Percentiles rank a stretch among this genome's conserved stretches.
These are phyloP conservation scores for Hybos culiciformis DNA, from an alignment of 2,888 invertebrate species.

Conservation along the genomic window DNA sequence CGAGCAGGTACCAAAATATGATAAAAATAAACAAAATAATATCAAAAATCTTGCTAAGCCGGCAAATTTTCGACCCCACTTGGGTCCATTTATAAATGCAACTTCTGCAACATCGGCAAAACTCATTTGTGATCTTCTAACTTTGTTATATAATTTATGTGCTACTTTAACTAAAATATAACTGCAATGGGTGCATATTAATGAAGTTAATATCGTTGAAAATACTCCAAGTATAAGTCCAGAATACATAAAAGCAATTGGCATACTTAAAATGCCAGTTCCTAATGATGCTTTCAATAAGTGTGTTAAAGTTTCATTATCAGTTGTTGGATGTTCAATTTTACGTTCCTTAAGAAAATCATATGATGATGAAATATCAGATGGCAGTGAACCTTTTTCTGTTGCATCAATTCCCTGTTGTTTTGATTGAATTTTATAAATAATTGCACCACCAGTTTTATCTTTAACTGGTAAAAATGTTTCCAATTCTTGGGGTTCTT, in stretches of 20 bases:
- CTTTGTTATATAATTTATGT: conserved; percentile 61
- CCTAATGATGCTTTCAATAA: conserved; percentile 91
- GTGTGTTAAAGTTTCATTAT: conserved; percentile 83
- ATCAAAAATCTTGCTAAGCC: conserved; percentile 32
- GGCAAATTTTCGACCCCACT: conserved; percentile 48
- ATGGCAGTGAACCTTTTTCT: conserved; percentile 41
- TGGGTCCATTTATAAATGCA: conserved; percentile 65
- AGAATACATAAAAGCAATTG: conserved; percentile 74
- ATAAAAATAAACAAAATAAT: conserved; percentile 52
- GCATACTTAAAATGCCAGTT: conserved; percentile 92
- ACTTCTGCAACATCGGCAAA: conserved; percentile 78
- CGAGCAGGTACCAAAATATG: conserved; percentile 95
- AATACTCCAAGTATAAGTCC: conserved; percentile 75
- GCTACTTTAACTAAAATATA: conserved; percentile 80
- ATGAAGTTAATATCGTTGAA: conserved; percentile 70
- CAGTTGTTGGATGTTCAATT: conserved; percentile 63
- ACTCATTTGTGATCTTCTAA: conserved; percentile 57
- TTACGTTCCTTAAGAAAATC: conserved; percentile 64
- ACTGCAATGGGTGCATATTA: conserved; percentile 89
- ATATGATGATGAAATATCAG: no score
- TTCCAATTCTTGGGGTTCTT: conserved; percentile 55
- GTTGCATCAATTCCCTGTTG: conserved; percentile 44
- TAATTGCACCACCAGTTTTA: conserved; percentile 34
- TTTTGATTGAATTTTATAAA: conserved; percentile 28
- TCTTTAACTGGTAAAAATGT: conserved; percentile 59